Evolutionary conservation across 92 coral and sea anemone species (phyloP).

Genomic region (Isaurus tuberculatus): DNA sequence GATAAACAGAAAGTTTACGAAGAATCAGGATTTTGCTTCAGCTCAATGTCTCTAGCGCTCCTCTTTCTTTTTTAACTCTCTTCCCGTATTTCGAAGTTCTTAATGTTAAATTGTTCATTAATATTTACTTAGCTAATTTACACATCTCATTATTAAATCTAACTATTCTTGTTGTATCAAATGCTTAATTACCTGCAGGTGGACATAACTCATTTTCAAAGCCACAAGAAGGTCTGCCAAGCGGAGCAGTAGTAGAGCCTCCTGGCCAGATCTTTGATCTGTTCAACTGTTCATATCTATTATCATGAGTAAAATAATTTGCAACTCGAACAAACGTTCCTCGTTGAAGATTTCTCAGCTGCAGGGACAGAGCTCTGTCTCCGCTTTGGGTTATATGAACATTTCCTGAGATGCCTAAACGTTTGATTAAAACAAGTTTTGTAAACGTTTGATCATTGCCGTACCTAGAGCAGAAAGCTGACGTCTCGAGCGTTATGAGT

Average conservation of each 20-base stretch:
- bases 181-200: slow-evolving; percentile 52
- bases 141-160: no score
- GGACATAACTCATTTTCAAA: slow-evolving; percentile 73
- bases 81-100: no score
- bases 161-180: no score
- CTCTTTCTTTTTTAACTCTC: no score
- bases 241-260: slow-evolving; percentile 62
- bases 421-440: background rate
- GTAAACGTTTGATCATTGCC: no score
- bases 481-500: no score
- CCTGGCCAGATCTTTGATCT: slow-evolving; percentile 74
- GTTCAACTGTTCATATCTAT: slow-evolving; percentile 42
- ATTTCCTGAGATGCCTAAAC: slow-evolving; percentile 67
- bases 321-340: slow-evolving; percentile 55
- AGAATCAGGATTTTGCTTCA: no score
- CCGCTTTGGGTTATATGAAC: slow-evolving; percentile 68
- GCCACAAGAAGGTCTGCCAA: slow-evolving; percentile 83
- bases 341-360: slow-evolving; percentile 62
- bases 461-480: no score
- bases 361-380: slow-evolving; percentile 65
- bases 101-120: no score
- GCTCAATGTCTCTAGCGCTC: no score
- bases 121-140: no score
- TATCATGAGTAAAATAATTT: slow-evolving; percentile 47
- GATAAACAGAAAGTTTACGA: no score